These are phyloP conservation scores for Merluccius polli DNA, from an alignment of 2,797 vertebrate genomes.

Conservation along the genomic window DNA sequence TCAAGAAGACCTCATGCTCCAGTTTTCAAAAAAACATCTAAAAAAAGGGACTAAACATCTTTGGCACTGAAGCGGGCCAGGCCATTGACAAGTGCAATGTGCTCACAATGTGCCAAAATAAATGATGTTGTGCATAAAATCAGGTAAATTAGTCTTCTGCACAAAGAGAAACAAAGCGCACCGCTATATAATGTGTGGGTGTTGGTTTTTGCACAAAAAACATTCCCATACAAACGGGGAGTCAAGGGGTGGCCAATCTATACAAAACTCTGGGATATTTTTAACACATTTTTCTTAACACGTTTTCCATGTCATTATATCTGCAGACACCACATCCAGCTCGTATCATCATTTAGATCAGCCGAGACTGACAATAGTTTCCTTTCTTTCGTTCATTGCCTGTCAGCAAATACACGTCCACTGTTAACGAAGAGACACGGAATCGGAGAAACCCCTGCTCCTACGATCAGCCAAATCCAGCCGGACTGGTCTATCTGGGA, in stretches of 20 bases:
- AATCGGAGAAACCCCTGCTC: not conserved
- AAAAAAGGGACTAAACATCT: slow-evolving; percentile 10
- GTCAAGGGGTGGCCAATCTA: not conserved
- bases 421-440: not conserved
- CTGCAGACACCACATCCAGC: not conserved
- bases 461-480: not conserved
- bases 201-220: slow-evolving; percentile 26
- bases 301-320: not conserved
- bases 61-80: slow-evolving; percentile 50
- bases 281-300: not conserved
- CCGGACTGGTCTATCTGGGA: not conserved
- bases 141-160: slow-evolving; percentile 51
- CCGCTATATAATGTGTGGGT: slow-evolving; percentile 52
- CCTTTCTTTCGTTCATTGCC: too few species aligned
- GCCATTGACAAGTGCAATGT: slow-evolving; percentile 55
- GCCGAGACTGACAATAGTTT: not conserved
- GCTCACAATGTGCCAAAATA: slow-evolving; percentile 59
- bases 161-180: slow-evolving; percentile 51
- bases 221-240: not conserved
- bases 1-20: slow-evolving; percentile 34
- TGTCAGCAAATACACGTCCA: not conserved
- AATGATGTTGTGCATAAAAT: slow-evolving; percentile 63
- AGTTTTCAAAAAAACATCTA: slow-evolving; percentile 2
- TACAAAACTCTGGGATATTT: not conserved
- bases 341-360: not conserved